Base-by-base conservation (phyloP, 2,888 invertebrate species). In the Tanaodytes sp. region DNA sequence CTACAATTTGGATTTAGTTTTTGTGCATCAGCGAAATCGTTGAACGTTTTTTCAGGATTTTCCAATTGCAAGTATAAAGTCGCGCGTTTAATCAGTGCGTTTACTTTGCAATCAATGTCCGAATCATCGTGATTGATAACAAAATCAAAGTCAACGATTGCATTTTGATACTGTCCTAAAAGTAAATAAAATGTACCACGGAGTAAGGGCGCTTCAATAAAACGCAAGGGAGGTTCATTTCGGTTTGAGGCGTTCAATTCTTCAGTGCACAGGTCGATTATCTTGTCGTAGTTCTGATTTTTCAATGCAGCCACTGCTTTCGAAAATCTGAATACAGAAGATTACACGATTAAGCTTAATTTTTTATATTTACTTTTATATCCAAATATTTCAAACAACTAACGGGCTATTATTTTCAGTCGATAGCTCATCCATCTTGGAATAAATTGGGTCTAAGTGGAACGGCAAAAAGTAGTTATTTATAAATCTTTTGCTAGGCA, bases 381-480 rank as follows among this genome's bases (percentile, higher is more conserved):
- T n/a, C n/a, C n/a, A n/a, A n/a, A n/a, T n/a, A n/a, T n/a, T n/a
- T n/a, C n/a, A n/a, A n/a, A n/a, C n/a, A n/a, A 79, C 81, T 83
- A 78, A 80, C 82, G 42, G 80, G 9, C 63, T 40, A 15, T 61
- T 37, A 12, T 31, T 68, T 48, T 68, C 65, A 2, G 37, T 43
- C 11, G 70, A 45, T 16, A 77, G 71, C 65, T 87, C 77, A 73
- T 87, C 82, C 31, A 89, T 80, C 74, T 88, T 86, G 62, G 84
- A 79, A 45, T 90, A 87, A 65, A 96, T 88, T 2, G 96, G 96
- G 86, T 97, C 97, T 78, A 92, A 91, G 59, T 92, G 90, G 85
- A 96, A 97, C 9, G 96, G 94, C 65, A 91, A 90, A 82, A 97
- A 92, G 83, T 96, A 97, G 6, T 93, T 93, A 80, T 91, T 92